Conservation (phyloP, 2,888 invertebrate species). For the Peribatodes rhomboidaria region DNA sequence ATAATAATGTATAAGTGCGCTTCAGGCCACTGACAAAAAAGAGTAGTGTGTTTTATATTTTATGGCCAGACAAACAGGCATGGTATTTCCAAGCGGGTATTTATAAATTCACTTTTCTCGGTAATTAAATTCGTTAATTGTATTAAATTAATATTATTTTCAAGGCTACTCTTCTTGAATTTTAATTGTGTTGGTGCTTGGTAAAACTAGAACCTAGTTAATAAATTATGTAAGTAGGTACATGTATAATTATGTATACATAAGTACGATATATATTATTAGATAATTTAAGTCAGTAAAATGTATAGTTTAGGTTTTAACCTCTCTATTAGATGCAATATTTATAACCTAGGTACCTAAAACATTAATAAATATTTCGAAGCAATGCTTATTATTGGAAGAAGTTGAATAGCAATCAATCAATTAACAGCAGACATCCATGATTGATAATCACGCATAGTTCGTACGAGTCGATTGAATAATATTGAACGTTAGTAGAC, state of each 20-base stretch:
- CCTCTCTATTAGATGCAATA: neutral
- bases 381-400: conserved; percentile 39
- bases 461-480: conserved; percentile 48
- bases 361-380: conserved; percentile 12
- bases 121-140: conserved; percentile 39
- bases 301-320: too few relatives aligned
- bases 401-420: conserved; percentile 50
- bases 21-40: conserved; percentile 39
- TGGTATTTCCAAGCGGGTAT: conserved; percentile 37
- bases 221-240: neutral
- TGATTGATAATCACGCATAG: conserved; percentile 55
- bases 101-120: conserved; percentile 37
- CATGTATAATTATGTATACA: neutral
- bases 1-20: conserved; percentile 26
- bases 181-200: conserved; percentile 15
- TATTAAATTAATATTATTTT: conserved; percentile 36
- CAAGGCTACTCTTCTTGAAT: conserved; percentile 36
- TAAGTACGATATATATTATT: neutral
- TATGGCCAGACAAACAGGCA: conserved; percentile 28
- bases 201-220: neutral
- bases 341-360: neutral
- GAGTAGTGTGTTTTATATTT: conserved; percentile 30
- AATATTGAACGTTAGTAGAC: conserved; percentile 33
- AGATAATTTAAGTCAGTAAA: too few relatives aligned
- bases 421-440: conserved; percentile 35